These are phyloP conservation scores for Drosophila orena DNA, from an alignment of 1,140 invertebrate species.

Conservation along the genomic window DNA sequence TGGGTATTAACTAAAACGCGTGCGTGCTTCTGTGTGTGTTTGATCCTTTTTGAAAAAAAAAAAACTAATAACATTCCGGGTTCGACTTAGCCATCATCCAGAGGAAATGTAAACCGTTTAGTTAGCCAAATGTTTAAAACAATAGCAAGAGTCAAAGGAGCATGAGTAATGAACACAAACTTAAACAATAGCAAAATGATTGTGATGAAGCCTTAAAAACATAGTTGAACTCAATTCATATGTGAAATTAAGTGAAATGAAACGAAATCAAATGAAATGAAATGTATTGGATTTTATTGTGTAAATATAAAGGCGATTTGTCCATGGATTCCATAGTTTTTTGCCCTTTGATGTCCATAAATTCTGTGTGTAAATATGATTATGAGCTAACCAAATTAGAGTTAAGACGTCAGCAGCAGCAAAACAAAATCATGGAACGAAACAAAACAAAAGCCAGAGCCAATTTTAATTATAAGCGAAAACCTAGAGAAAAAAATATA, in stretches of 20 bases:
- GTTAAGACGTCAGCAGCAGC: constrained; percentile 51
- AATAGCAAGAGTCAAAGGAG: constrained; percentile 51
- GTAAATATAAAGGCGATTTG: constrained; percentile 46
- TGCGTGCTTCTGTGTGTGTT: constrained; percentile 48
- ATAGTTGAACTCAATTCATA: constrained; percentile 50
- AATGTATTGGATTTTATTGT: constrained; percentile 47
- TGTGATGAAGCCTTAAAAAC: constrained; percentile 70
- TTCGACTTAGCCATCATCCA: constrained; percentile 53
- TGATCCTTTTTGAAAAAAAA: constrained; percentile 22
- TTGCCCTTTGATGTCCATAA: constrained; percentile 32
- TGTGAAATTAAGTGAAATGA: constrained; percentile 23
- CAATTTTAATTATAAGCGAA: constrained; percentile 69
- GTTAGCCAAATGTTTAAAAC: constrained; percentile 71
- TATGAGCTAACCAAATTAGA: constrained; percentile 65
- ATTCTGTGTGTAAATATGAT: constrained; percentile 73
- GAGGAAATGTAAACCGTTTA: constrained; percentile 59
- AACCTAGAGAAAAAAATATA: constrained; percentile 35
- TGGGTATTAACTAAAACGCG: constrained; percentile 56
- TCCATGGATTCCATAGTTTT: constrained; percentile 32
- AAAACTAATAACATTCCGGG: constrained; percentile 71
- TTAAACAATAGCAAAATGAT: constrained; percentile 69
- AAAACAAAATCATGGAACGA: constrained; percentile 11
- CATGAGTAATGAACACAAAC: constrained; percentile 28
- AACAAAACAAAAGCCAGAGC: constrained; percentile 55
- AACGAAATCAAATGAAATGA: constrained; percentile 55